These are phyloP conservation scores for Anolis sagrei DNA, from an alignment of 2,113 vertebrate species.

Conservation along the genomic window DNA sequence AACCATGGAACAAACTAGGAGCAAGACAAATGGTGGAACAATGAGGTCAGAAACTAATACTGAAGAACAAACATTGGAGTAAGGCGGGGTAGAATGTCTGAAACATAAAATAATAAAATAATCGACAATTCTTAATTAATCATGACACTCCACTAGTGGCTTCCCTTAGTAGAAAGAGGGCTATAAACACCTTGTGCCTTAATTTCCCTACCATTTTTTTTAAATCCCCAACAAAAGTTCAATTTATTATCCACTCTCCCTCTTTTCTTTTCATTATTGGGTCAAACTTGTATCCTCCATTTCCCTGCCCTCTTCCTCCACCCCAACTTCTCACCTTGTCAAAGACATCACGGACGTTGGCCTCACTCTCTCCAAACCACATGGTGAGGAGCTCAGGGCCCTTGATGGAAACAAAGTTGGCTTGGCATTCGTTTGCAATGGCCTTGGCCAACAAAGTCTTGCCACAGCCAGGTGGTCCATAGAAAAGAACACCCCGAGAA, in stretches of 20 bases:
- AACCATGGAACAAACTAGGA: not conserved
- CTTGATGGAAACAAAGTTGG: constrained; percentile 99
- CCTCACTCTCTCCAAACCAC: constrained; percentile 99
- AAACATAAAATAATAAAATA: too few relatives aligned
- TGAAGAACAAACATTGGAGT: not conserved
- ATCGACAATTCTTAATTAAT: not conserved
- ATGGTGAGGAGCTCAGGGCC: constrained; percentile 97
- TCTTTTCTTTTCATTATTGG: not conserved
- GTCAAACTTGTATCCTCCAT: not conserved
- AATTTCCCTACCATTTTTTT: not conserved
- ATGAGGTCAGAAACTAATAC: too few relatives aligned
- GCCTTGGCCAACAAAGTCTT: constrained; percentile 98
- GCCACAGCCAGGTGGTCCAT: constrained; percentile 97
- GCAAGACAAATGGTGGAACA: not conserved
- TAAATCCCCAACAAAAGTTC: too few relatives aligned
- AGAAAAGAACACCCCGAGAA: constrained; percentile 97
- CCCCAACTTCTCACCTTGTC: constrained; percentile 86
- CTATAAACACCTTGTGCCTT: not conserved
- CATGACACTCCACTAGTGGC: not conserved
- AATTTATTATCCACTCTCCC: too few relatives aligned
- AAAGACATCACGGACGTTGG: constrained; percentile 98
- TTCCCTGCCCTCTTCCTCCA: not conserved
- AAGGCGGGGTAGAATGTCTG: too few relatives aligned
- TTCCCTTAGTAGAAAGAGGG: not conserved
- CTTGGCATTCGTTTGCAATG: constrained; percentile 98